Conservation (phyloP, 2,888 invertebrate genomes). For the Drosophila quinaria region DNA sequence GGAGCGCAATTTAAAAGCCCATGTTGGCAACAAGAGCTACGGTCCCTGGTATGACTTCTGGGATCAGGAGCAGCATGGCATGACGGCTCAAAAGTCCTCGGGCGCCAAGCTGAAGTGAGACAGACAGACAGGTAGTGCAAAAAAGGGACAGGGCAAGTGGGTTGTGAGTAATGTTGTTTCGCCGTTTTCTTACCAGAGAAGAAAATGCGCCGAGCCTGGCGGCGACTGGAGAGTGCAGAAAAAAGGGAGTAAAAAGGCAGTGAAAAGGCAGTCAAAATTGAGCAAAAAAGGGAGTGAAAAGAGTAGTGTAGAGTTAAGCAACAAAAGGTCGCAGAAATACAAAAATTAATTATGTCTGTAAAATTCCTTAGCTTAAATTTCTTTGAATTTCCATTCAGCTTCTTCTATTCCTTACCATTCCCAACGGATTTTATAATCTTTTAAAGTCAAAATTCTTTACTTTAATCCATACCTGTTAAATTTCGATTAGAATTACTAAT, state of each 20-base stretch:
- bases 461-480: too few relatives aligned
- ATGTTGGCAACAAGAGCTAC: constrained; percentile 88
- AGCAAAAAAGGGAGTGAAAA: neutral
- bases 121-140: neutral
- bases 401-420: neutral
- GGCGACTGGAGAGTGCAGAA: constrained; percentile 22
- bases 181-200: constrained; percentile 82
- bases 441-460: constrained; percentile 10
- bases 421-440: neutral
- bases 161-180: constrained; percentile 54
- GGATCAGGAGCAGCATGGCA: constrained; percentile 86
- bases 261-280: neutral
- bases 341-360: neutral
- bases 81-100: constrained; percentile 58
- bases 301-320: neutral
- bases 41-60: constrained; percentile 96
- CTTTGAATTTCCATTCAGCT: too few relatives aligned
- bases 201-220: constrained; percentile 73
- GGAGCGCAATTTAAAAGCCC: constrained; percentile 68
- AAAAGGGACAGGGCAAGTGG: neutral
- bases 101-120: constrained; percentile 70
- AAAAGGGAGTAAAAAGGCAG: neutral
- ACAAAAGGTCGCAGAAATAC: neutral
- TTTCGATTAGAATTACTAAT: too few relatives aligned
- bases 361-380: neutral